phyloP scores from a whole-genome alignment of 2,888 invertebrate genomes.

The Epirrhoe alternata region DNA sequence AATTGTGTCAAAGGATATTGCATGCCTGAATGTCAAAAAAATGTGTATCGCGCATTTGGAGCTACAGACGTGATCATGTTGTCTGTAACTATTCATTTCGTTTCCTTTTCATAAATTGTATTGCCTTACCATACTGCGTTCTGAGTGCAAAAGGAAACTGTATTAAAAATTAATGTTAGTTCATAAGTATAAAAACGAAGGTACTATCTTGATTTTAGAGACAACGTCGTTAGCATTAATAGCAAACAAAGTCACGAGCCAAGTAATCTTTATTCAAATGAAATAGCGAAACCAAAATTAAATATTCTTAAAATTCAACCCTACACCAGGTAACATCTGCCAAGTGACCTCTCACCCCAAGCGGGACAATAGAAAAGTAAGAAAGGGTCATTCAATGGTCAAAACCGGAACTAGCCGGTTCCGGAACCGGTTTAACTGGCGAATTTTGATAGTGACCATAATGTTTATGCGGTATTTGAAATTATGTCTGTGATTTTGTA shows the following conservation, averaged over 20 bases:
- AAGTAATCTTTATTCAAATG: neutral
- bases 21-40: no score
- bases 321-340: conserved; percentile 64
- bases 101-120: no score
- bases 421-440: conserved; percentile 56
- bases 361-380: conserved; percentile 62
- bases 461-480: conserved; percentile 17
- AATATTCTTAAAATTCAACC: conserved; percentile 26
- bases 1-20: no score
- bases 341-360: conserved; percentile 60
- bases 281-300: conserved; percentile 14
- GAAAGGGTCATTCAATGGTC: conserved; percentile 75
- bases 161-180: no score
- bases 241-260: neutral
- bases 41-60: no score
- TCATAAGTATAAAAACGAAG: no score
- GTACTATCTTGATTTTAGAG: no score
- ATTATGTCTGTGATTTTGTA: neutral
- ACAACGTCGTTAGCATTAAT: no score
- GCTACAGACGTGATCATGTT: no score
- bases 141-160: no score
- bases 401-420: conserved; percentile 67
- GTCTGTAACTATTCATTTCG: no score
- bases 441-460: conserved; percentile 41
- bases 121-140: no score